A percentile compares a stretch with the other conserved stretches of the same genome.
phyloP scores from a whole-genome alignment of 2,113 vertebrate species.

The Stigmatopora argus region DNA sequence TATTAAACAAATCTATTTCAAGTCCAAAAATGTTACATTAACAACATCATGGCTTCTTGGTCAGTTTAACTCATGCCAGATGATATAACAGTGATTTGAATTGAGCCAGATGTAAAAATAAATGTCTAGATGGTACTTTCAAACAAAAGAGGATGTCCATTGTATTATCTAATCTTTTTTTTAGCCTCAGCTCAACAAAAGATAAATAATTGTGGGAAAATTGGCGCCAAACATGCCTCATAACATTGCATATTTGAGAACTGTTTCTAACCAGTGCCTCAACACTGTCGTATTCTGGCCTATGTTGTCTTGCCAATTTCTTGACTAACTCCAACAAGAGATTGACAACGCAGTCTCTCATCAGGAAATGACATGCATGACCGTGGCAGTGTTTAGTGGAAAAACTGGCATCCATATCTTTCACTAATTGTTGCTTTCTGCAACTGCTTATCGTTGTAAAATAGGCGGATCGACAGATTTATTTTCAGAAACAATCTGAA shows the following conservation, averaged over 20 bases:
- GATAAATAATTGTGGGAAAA: neutral
- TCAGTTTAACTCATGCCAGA: conserved; percentile 1
- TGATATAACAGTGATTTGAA: conserved; percentile 1
- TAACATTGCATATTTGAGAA: conserved; percentile 1
- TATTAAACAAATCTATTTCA: conserved; percentile 52
- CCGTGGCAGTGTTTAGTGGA: conserved; percentile 26
- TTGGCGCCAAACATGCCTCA: conserved; percentile 6
- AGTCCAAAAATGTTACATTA: conserved; percentile 21
- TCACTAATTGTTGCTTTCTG: conserved; percentile 15
- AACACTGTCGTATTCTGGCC: conserved; percentile 33
- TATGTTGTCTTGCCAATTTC: conserved; percentile 7
- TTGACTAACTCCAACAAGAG: conserved; percentile 17
- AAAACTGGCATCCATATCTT: conserved; percentile 10
- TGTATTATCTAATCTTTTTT: neutral
- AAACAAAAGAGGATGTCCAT: too few species aligned
- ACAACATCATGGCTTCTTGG: conserved; percentile 11
- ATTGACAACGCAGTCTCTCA: conserved; percentile 24
- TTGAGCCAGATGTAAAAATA: neutral
- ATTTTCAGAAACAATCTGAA: conserved; percentile 7
- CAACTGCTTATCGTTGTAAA: conserved; percentile 6
- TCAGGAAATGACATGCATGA: conserved; percentile 36
- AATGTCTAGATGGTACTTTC: neutral
- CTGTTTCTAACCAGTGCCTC: conserved; percentile 30
- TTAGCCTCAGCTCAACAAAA: neutral
- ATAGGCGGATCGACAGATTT: conserved; percentile 2